Conservation (phyloP, 2,113 vertebrate species). For the Albula glossodonta region DNA sequence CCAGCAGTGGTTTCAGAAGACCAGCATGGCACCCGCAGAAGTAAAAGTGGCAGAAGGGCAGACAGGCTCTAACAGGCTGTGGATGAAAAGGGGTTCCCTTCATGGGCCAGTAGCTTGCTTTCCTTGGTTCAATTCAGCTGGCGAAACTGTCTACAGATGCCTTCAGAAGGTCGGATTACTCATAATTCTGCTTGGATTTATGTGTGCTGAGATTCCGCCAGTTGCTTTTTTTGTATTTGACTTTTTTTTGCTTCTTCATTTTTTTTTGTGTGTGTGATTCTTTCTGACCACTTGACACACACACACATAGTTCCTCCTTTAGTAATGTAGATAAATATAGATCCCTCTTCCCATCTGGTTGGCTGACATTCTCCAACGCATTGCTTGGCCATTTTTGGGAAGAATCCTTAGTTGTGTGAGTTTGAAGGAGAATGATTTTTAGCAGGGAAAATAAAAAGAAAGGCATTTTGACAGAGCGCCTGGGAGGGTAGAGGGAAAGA, state of each 20-base stretch:
- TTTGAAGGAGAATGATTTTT: conserved; percentile 40
- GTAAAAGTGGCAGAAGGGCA: too few species aligned
- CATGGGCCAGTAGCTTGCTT: too few species aligned
- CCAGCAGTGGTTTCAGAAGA: neutral
- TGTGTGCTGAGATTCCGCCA: conserved; percentile 65
- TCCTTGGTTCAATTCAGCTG: neutral
- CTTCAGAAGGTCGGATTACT: conserved; percentile 48
- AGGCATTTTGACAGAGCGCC: neutral
- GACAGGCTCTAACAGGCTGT: neutral
- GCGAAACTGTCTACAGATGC: conserved; percentile 33
- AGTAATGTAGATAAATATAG: conserved; percentile 84
- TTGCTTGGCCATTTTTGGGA: conserved; percentile 89
- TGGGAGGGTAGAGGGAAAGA: neutral
- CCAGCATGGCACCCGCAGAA: too few species aligned
- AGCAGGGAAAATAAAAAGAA: neutral
- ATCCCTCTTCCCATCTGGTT: conserved; percentile 63
- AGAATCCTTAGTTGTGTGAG: conserved; percentile 71
- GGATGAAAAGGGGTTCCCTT: neutral
- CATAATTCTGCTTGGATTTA: conserved; percentile 50
- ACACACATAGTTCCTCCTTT: conserved; percentile 74
- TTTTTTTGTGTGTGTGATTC: conserved; percentile 46
- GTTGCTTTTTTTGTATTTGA: conserved; percentile 55
- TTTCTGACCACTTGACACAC: conserved; percentile 38
- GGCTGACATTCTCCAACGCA: conserved; percentile 68
- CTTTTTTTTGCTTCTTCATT: conserved; percentile 9